Conservation (phyloP, 2,797 vertebrate species). For the Semotilus atromaculatus region DNA sequence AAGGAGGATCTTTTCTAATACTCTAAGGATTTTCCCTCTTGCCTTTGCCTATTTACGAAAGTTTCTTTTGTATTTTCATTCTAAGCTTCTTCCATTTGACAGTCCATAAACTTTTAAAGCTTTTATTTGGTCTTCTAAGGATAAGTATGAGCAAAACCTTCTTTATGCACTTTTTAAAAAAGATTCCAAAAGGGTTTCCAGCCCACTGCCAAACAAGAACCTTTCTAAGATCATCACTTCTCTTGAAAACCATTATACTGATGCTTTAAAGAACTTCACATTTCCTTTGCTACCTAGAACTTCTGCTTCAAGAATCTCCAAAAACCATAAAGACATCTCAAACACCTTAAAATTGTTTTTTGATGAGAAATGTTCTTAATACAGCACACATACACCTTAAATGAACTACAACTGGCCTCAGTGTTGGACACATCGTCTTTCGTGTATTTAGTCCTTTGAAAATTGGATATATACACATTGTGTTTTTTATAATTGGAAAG, state of each 20-base stretch:
- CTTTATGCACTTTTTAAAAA: neutral
- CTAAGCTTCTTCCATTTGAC: neutral
- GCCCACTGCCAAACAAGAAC: neutral
- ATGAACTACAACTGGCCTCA: neutral
- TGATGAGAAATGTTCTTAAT: neutral
- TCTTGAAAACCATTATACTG: neutral
- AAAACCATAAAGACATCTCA: conserved; percentile 10
- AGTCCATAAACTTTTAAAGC: conserved; percentile 7
- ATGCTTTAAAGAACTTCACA: neutral
- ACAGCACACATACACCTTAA: neutral
- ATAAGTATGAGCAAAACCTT: neutral
- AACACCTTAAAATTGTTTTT: neutral
- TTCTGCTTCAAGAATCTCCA: neutral
- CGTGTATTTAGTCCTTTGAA: neutral
- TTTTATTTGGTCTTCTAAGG: conserved; percentile 15
- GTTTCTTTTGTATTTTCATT: conserved; percentile 13
- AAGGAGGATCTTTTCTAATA: conserved; percentile 40
- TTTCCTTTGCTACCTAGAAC: conserved; percentile 2
- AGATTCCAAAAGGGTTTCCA: neutral
- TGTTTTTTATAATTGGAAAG: neutral
- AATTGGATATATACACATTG: neutral
- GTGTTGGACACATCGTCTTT: neutral
- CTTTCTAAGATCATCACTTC: neutral
- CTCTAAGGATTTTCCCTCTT: conserved; percentile 2
- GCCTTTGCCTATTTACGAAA: conserved; percentile 26